A percentile compares a stretch with the other conserved stretches of the same genome.
Evolutionary conservation across 2,113 vertebrate species (phyloP).

Genomic region (Notothenia rossii): DNA sequence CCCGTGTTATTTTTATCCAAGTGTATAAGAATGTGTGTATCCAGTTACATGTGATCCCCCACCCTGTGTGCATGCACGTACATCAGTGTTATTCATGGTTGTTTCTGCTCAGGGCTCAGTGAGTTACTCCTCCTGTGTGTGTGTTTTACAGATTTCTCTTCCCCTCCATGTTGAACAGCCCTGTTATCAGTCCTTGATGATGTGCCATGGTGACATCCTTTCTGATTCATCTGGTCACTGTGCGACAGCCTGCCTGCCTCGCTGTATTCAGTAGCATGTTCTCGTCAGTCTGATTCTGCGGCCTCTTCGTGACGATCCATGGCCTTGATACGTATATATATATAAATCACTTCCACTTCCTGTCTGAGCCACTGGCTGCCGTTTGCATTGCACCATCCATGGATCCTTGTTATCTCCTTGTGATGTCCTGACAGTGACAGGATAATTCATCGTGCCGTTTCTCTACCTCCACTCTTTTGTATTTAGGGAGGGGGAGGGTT

Average conservation of each 20-base stretch:
- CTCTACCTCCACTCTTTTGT: slow-evolving; percentile 18
- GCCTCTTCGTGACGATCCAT: slow-evolving; percentile 53
- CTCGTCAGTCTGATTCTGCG: slow-evolving; percentile 59
- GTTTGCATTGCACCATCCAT: slow-evolving; percentile 60
- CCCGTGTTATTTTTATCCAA: no score
- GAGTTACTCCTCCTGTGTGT: slow-evolving; percentile 19
- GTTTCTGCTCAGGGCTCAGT: slow-evolving; percentile 26
- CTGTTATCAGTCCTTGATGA: slow-evolving; percentile 71
- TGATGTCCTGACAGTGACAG: slow-evolving; percentile 67
- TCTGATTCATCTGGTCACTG: slow-evolving; percentile 76
- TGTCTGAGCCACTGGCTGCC: slow-evolving; percentile 42
- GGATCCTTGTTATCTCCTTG: slow-evolving; percentile 71
- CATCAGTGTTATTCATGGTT: slow-evolving; percentile 9
- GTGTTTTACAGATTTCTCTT: slow-evolving; percentile 53
- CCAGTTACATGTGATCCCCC: no score
- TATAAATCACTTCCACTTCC: slow-evolving; percentile 69
- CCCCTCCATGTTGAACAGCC: slow-evolving; percentile 63
- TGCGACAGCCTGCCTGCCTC: slow-evolving; percentile 72
- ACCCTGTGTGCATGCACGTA: background rate
- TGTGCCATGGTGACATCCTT: slow-evolving; percentile 72
- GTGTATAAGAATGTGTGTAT: no score
- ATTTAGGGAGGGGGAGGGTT: slow-evolving; percentile 51
- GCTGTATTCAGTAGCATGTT: slow-evolving; percentile 69
- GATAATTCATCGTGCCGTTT: slow-evolving; percentile 38
- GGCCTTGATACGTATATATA: slow-evolving; percentile 52